A percentile compares a stretch with the other conserved stretches of the same genome.
Evolutionary conservation across 2,888 invertebrate species (phyloP).

Genomic region (Agonum fuliginosum): DNA sequence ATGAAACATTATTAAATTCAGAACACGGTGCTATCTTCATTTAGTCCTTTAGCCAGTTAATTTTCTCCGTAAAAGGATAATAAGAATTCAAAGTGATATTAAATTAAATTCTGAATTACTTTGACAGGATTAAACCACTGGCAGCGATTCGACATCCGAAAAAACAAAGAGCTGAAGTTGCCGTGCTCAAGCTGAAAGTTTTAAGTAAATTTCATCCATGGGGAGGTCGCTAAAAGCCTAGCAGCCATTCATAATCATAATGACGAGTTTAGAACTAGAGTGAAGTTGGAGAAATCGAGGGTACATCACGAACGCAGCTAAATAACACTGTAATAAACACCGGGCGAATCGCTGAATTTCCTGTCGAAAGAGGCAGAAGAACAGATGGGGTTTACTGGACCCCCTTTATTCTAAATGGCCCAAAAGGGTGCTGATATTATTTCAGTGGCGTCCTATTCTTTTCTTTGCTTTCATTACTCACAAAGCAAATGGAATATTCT

Average conservation of each 20-base stretch:
- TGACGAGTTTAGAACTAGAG: slow-evolving; percentile 19
- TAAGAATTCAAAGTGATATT: slow-evolving; percentile 54
- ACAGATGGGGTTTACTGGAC: neutral
- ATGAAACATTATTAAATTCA: slow-evolving; percentile 45
- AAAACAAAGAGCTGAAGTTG: slow-evolving; percentile 32
- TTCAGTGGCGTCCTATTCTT: slow-evolving; percentile 21
- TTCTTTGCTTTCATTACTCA: neutral
- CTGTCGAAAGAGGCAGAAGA: slow-evolving; percentile 39
- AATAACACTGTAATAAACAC: slow-evolving; percentile 52
- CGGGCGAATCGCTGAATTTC: slow-evolving; percentile 42
- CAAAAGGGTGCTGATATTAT: neutral
- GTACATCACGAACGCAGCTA: neutral
- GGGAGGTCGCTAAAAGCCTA: slow-evolving; percentile 19
- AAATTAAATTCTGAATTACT: slow-evolving; percentile 49
- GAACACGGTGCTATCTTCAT: slow-evolving; percentile 26
- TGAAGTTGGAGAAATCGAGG: neutral
- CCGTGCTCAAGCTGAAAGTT: neutral
- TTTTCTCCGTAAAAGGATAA: slow-evolving; percentile 48
- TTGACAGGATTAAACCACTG: slow-evolving; percentile 48
- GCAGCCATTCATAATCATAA: slow-evolving; percentile 50
- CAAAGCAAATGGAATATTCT: neutral
- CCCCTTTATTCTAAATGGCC: neutral
- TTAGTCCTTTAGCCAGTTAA: slow-evolving; percentile 42
- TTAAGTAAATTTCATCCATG: slow-evolving; percentile 47
- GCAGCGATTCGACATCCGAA: slow-evolving; percentile 28